These are phyloP conservation scores for Xenus cinereus DNA, from an alignment of 2,113 vertebrate genomes.

Conservation along the genomic window DNA sequence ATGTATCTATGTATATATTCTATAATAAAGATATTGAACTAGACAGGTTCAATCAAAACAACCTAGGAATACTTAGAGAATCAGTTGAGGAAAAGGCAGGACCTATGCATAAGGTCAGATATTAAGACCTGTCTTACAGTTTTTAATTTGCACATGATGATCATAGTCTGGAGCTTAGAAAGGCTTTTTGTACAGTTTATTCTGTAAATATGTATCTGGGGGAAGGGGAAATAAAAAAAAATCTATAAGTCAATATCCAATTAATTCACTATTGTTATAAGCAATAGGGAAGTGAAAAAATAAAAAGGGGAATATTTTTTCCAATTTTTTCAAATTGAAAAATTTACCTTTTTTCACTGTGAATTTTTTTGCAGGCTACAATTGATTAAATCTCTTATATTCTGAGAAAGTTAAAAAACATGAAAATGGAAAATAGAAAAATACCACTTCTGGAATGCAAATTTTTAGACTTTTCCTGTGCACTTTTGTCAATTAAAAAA, in stretches of 20 bases:
- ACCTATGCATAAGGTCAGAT: not conserved
- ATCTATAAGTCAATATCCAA: not conserved
- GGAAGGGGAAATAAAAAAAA: not conserved
- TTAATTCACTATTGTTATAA: not conserved
- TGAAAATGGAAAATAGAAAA: not conserved
- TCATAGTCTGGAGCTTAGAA: not conserved
- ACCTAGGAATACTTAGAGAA: not conserved
- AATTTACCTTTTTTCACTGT: not conserved
- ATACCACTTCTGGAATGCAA: fast-evolving
- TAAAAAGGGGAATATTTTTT: not conserved
- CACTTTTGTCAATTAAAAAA: not conserved
- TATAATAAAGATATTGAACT: not conserved
- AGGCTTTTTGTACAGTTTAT: not conserved
- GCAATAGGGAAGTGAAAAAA: fast-evolving
- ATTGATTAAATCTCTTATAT: not conserved
- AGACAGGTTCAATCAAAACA: not conserved
- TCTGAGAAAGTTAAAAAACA: not conserved
- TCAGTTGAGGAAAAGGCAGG: not conserved
- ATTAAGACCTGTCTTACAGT: not conserved
- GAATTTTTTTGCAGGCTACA: not conserved
- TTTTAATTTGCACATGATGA: not conserved
- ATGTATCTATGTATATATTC: not conserved
- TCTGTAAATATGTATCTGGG: not conserved
- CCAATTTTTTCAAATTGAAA: not conserved
- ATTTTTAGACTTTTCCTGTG: not conserved